phyloP scores from a whole-genome alignment of 2,113 vertebrate species.

The Hystrix cristata region DNA sequence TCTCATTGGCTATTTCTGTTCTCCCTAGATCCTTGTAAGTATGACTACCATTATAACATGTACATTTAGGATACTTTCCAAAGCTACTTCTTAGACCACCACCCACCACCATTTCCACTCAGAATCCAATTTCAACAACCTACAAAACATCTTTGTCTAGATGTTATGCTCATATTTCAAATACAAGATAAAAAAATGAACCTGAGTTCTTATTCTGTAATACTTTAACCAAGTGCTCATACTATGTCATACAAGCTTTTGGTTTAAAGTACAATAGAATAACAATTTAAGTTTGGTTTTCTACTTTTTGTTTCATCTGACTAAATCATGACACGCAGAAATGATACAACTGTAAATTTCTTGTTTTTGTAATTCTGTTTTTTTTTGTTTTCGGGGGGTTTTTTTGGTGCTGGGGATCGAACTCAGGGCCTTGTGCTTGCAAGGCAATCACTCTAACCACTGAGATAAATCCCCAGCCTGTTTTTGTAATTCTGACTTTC shows the following conservation, averaged over 20 bases:
- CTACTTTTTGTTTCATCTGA: slow-evolving; percentile 42
- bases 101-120: neutral
- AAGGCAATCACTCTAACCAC: too few relatives aligned
- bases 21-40: neutral
- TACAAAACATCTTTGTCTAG: neutral
- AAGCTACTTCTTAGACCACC: slow-evolving; percentile 21
- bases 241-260: slow-evolving; percentile 53
- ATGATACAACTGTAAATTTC: slow-evolving; percentile 26
- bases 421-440: too few relatives aligned
- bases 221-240: slow-evolving; percentile 43
- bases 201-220: neutral
- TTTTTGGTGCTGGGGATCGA: too few relatives aligned
- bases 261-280: slow-evolving; percentile 14
- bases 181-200: slow-evolving; percentile 41
- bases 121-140: slow-evolving; percentile 14
- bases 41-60: neutral
- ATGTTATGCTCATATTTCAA: slow-evolving; percentile 61
- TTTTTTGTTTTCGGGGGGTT: neutral
- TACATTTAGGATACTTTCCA: slow-evolving; percentile 23
- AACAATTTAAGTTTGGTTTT: slow-evolving; percentile 10
- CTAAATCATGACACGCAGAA: slow-evolving; percentile 33
- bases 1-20: neutral
- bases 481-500: too few relatives aligned
- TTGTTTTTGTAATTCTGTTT: slow-evolving; percentile 23
- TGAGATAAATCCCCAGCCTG: too few relatives aligned